phyloP scores from a whole-genome alignment of 1,140 invertebrate species.

The Spodoptera litura region DNA sequence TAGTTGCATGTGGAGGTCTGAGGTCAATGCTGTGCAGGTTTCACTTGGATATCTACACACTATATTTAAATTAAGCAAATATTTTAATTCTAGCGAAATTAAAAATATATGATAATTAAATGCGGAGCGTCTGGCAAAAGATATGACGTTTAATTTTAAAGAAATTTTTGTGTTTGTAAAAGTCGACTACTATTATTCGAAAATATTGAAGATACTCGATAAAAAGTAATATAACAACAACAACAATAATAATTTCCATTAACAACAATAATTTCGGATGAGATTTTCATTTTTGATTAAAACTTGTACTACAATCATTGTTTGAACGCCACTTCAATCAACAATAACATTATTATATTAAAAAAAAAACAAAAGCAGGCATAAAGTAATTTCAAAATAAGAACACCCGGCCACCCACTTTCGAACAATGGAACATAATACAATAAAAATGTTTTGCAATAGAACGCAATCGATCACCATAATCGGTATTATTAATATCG shows the following conservation, averaged over 20 bases:
- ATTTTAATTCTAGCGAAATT: too few species aligned
- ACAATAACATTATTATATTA: not conserved
- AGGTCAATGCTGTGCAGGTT: conserved; percentile 60
- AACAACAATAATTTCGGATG: too few species aligned
- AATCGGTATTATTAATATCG: conserved; percentile 60
- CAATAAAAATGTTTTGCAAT: conserved; percentile 57
- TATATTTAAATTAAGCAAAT: not conserved
- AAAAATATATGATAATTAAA: too few species aligned
- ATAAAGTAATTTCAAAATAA: conserved; percentile 43
- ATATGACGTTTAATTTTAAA: too few species aligned
- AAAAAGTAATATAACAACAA: too few species aligned
- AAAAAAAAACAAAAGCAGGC: conserved; percentile 13
- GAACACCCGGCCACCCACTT: conserved; percentile 41
- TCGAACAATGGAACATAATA: conserved; percentile 49
- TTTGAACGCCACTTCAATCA: not conserved
- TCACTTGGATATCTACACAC: conserved; percentile 7
- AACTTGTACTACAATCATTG: not conserved
- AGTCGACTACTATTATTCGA: too few species aligned
- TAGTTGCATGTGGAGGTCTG: conserved; percentile 54
- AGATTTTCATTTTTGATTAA: not conserved
- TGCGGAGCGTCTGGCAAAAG: too few species aligned
- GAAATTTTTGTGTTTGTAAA: too few species aligned
- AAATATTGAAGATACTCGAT: too few species aligned
- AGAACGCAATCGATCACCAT: conserved; percentile 51
- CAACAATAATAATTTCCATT: too few species aligned